Evolutionary conservation across 2,113 vertebrate species (phyloP), one percentile per base, ranked within the genome.

Genomic region (Pluvianellus socialis): DNA sequence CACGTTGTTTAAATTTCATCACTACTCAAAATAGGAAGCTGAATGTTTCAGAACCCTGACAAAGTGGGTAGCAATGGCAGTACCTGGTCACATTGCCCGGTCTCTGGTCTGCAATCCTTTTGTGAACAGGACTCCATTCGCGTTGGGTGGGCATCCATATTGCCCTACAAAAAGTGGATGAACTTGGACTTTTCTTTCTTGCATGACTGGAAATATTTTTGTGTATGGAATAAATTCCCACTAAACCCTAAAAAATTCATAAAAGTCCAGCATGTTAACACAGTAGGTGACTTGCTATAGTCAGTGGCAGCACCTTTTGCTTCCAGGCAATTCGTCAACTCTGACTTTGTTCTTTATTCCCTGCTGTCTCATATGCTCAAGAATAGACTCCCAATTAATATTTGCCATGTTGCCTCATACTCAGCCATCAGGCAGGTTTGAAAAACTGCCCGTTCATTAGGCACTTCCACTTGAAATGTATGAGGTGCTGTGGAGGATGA

Each of bases 321-420:
- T 90, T 88, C 75, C 28, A 71, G 92, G 72, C 72, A 88, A 40
- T 86, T 96, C 2, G 7, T 71, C 87, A 10, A 7, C 68, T 66
- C 26, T 68, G 84, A 68, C 74, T 92, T 96, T 90, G 53, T 92
- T 95, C 80, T 85, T 96, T 87, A 44, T 88, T 96, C 82, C 71
- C 79, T 80, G 63, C 72, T 77, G 82, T 77, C 55, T 90, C 12
- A 1, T 72, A 73, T 44, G 28, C 7, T 77, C 68, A 77, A 62
- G 67, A 88, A 86, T 30, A 83, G 67, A 86, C 28, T 86, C 26
- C 20, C 42, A 74, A 80, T 88, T 93, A 93, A 71, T 92, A 74
- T 67, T 93, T 94, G 50, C 42, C 12, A 3, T 47, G 15, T 70
- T 86, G 58, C 9, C 35, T 90, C 67, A 76, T n/a, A 70, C 32